phyloP scores from a whole-genome alignment of 2,113 vertebrate genomes.

The Eptatretus burgeri region DNA sequence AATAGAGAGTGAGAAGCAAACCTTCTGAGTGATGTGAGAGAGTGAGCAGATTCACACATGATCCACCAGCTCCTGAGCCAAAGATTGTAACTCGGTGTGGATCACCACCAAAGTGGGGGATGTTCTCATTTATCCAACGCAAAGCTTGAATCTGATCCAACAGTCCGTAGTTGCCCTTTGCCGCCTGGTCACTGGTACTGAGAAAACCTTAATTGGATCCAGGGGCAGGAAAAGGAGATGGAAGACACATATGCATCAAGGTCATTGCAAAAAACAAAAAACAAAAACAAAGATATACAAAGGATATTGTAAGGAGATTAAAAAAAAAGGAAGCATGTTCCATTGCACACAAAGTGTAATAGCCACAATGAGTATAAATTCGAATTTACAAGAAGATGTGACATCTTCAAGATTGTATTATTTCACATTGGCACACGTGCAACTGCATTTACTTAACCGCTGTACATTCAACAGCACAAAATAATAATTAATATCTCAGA shows the following conservation, averaged over 20 bases:
- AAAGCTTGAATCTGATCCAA: slow-evolving; percentile 87
- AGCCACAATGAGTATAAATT: too few species aligned
- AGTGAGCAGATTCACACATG: slow-evolving; percentile 92
- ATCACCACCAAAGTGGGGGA: slow-evolving; percentile 87
- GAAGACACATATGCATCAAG: not conserved
- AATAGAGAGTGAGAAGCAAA: slow-evolving; percentile 16
- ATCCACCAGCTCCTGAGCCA: slow-evolving; percentile 84
- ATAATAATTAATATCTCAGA: too few species aligned
- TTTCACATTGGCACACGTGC: too few species aligned
- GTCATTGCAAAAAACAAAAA: not conserved
- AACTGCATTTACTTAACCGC: too few species aligned
- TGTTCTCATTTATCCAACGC: slow-evolving; percentile 96
- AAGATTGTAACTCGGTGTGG: slow-evolving; percentile 93
- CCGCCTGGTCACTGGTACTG: slow-evolving; percentile 90
- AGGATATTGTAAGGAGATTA: not conserved
- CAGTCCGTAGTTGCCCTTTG: slow-evolving; percentile 89
- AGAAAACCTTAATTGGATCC: slow-evolving; percentile 38
- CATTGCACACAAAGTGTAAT: too few species aligned
- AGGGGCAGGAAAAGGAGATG: not conserved
- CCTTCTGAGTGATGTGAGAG: slow-evolving; percentile 99
- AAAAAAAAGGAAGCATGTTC: too few species aligned
- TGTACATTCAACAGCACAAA: too few species aligned
- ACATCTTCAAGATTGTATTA: too few species aligned
- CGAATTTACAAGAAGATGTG: too few species aligned
- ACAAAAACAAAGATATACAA: not conserved